These are phyloP conservation scores for Melanchra persicariae DNA, from an alignment of 2,888 invertebrate genomes.

Conservation along the genomic window DNA sequence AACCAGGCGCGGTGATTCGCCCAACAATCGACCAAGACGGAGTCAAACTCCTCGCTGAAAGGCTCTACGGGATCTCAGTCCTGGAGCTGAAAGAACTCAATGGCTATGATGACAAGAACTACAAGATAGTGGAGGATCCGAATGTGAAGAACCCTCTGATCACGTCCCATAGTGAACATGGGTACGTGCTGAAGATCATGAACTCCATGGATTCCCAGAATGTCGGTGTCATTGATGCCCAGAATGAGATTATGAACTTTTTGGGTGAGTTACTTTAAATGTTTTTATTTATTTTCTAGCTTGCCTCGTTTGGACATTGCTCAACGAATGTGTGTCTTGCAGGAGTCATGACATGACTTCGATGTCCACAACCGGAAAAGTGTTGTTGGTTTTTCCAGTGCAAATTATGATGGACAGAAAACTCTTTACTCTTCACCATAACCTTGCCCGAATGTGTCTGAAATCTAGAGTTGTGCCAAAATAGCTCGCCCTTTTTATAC, in stretches of 20 bases:
- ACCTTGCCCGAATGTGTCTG: background rate
- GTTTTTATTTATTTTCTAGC: background rate
- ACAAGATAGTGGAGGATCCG: conserved; percentile 91
- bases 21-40: conserved; percentile 89
- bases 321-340: too few species aligned
- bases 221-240: conserved; percentile 92
- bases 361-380: too few species aligned
- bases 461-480: background rate
- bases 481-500: too few species aligned
- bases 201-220: conserved; percentile 95
- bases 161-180: conserved; percentile 89
- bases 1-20: conserved; percentile 91
- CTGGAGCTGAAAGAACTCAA: conserved; percentile 91
- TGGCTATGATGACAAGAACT: conserved; percentile 95
- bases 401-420: background rate
- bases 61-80: conserved; percentile 92
- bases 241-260: conserved; percentile 93
- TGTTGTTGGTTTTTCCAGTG: background rate
- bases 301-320: background rate
- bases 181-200: conserved; percentile 95
- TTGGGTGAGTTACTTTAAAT: conserved; percentile 89
- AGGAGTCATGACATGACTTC: too few species aligned
- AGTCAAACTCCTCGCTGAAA: conserved; percentile 88
- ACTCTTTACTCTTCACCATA: background rate
- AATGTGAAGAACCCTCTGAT: conserved; percentile 92